Evolutionary conservation across 2,888 invertebrate species (phyloP), one percentile per base, ranked within the genome.

Genomic region (Dasypogon diadema): DNA sequence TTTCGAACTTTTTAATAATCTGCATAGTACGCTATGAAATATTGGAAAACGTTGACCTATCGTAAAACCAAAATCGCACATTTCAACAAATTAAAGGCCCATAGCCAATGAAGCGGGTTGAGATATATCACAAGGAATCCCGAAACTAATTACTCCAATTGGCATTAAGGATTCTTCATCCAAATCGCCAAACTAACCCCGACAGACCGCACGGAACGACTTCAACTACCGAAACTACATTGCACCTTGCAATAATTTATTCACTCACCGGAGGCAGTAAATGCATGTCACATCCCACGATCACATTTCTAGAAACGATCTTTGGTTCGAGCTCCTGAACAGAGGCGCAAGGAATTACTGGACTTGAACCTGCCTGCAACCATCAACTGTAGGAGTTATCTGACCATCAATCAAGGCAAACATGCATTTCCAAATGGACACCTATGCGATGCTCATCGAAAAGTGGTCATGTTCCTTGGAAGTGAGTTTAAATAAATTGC

Each of bases 391-490:
- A 5, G 21, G 6, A 51, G 21, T 21, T 51, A 21, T 51, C 21
- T 51, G 51, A 21, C 1, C 51, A 51, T 51, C 51, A 16, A 21
- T 51, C 51, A 51, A 51, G 51, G 51, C n/a, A 6, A 51, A 51
- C 51, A 51, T 51, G 21, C 6, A 21, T 51, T 21, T 51, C 21
- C 16, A 16, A 51, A 51, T n/a, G 6, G 51, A 51, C 5, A 51
- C 51, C 51, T 16, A 51, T 51, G 14, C 16, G 51, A 51, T 51
- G 16, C 5, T 21, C 18, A 21, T 21, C 21, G 12, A 48, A 18
- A 16, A 3, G 16, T 51, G 18, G 12, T 16, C 51, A 12, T 18
- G 51, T 16, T 42, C n/a, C 42, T 42, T 12, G 10, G 42, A 6
- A 42, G 42, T 12, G 42, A 42, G n/a, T 42, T 42, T 8, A 42